These are phyloP conservation scores for Blastomussa wellsi DNA, from an alignment of 92 coral and sea anemone genomes.

Conservation along the genomic window DNA sequence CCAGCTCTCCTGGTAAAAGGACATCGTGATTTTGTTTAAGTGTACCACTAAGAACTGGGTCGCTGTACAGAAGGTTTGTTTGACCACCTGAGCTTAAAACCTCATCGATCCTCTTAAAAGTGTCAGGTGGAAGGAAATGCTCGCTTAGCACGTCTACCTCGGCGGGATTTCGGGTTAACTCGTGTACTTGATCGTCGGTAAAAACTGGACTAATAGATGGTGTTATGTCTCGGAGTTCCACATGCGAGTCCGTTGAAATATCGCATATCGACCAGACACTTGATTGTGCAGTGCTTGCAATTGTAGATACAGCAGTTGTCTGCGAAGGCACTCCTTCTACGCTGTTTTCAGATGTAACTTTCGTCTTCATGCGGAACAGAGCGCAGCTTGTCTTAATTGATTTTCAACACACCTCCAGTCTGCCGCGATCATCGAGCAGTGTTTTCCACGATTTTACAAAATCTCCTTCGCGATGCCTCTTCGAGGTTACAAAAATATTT, in stretches of 20 bases:
- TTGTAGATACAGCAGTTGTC: slow-evolving; percentile 34
- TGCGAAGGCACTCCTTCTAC: slow-evolving; percentile 33
- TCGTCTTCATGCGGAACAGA: slow-evolving; percentile 49
- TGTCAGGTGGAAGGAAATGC: slow-evolving; percentile 65
- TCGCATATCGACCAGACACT: slow-evolving; percentile 74
- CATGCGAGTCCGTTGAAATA: slow-evolving; percentile 63
- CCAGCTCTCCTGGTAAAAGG: slow-evolving; percentile 33
- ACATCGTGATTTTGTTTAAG: slow-evolving; percentile 31
- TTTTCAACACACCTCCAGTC: not conserved
- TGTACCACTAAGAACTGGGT: slow-evolving; percentile 49
- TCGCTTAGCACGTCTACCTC: slow-evolving; percentile 76
- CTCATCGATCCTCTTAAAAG: slow-evolving; percentile 82
- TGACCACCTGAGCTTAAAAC: slow-evolving; percentile 47
- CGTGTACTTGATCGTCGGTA: slow-evolving; percentile 96
- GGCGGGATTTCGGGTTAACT: slow-evolving; percentile 74
- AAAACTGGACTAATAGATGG: slow-evolving; percentile 96
- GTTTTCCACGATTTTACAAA: not conserved
- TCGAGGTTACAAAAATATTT: not conserved
- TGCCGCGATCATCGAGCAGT: not conserved
- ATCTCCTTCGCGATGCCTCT: not conserved
- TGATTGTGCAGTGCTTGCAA: slow-evolving; percentile 37
- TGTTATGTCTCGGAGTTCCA: slow-evolving; percentile 89
- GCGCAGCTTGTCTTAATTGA: not conserved
- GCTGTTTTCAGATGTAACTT: slow-evolving; percentile 33
- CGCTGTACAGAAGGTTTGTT: slow-evolving; percentile 46